Evolutionary conservation across 2,113 vertebrate genomes (phyloP).

Genomic region (Chauna torquata): DNA sequence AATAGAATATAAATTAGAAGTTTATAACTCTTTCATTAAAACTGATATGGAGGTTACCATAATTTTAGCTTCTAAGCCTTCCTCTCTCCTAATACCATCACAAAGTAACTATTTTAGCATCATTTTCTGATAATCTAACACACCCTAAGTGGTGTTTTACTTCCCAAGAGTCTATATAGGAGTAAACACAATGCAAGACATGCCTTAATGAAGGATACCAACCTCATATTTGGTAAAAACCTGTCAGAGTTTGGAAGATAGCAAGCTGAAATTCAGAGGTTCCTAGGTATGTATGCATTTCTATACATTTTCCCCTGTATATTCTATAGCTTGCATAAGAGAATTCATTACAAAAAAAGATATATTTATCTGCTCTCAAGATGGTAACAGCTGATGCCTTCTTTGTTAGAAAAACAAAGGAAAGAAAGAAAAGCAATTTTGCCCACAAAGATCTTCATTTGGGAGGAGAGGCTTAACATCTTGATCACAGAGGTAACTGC

Average conservation of each 20-base stretch:
- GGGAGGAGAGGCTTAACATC: background rate
- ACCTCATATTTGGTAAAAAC: background rate
- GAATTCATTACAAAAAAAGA: background rate
- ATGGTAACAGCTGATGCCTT: background rate
- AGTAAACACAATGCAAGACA: background rate
- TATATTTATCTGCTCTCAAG: background rate
- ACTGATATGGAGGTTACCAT: background rate
- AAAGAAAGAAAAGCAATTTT: background rate
- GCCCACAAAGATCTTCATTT: background rate
- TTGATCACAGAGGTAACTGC: background rate
- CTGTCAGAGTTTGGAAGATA: background rate
- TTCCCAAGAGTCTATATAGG: background rate
- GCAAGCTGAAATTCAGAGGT: background rate
- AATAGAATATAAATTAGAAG: background rate
- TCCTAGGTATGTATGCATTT: background rate
- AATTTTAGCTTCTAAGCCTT: background rate
- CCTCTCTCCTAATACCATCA: background rate
- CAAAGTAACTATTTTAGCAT: background rate
- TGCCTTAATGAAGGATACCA: background rate
- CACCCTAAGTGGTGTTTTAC: background rate
- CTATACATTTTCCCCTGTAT: background rate
- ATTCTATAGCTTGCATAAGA: background rate
- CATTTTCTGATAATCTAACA: background rate
- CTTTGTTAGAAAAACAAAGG: background rate
- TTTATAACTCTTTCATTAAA: background rate